phyloP scores from a whole-genome alignment of 2,113 vertebrate species.

The Lota lota region DNA sequence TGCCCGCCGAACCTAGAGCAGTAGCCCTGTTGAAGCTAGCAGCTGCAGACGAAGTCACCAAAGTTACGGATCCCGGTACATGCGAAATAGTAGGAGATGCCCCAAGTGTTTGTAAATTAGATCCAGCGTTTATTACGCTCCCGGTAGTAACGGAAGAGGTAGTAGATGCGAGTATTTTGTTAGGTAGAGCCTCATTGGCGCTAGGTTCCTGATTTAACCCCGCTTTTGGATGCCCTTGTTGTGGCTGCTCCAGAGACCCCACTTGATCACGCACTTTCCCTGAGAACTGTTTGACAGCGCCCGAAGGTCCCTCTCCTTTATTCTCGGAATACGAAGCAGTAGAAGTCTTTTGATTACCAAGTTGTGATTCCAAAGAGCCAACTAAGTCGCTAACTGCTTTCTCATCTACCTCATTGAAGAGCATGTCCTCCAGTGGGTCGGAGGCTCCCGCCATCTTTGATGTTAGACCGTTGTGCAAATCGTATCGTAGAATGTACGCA shows the following conservation, averaged over 20 bases:
- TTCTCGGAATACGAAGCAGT: conserved; percentile 51
- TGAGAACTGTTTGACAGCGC: conserved; percentile 61
- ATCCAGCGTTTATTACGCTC: conserved; percentile 48
- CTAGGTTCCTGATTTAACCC: conserved; percentile 53
- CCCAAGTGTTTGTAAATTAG: conserved; percentile 58
- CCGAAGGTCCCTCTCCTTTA: conserved; percentile 50
- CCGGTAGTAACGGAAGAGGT: conserved; percentile 51
- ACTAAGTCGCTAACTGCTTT: conserved; percentile 84
- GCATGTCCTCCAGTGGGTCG: conserved; percentile 88
- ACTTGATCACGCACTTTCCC: conserved; percentile 70
- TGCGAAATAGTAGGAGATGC: conserved; percentile 38
- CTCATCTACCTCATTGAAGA: conserved; percentile 85
- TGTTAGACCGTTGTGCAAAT: conserved; percentile 77
- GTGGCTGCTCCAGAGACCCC: conserved; percentile 64
- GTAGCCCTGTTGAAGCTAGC: conserved; percentile 56
- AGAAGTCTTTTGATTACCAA: conserved; percentile 66
- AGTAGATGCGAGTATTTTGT: conserved; percentile 46
- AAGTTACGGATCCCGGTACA: conserved; percentile 64
- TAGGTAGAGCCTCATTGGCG: conserved; percentile 50
- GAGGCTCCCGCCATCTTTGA: conserved; percentile 87
- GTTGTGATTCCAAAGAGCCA: conserved; percentile 81
- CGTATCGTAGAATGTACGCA: conserved; percentile 74
- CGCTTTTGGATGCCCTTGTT: conserved; percentile 74
- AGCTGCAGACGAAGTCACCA: conserved; percentile 45
- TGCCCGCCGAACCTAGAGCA: conserved; percentile 43